These are phyloP conservation scores for Okapia johnstoni DNA, from an alignment of 2,113 vertebrate species.

Conservation along the genomic window DNA sequence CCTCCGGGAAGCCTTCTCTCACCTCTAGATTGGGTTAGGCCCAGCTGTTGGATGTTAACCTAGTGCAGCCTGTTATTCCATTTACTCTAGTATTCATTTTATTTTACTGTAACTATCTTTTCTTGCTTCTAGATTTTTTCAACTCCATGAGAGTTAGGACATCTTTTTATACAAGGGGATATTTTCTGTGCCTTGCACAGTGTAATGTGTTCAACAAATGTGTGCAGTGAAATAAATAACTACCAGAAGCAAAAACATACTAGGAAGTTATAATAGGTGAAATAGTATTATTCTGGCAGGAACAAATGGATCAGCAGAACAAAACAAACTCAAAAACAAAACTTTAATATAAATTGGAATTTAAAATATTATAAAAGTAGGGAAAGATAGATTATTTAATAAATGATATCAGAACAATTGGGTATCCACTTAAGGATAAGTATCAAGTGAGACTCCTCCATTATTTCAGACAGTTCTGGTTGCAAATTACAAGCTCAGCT, in stretches of 20 bases:
- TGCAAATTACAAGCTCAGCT: not conserved
- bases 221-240: not conserved
- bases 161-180: constrained; percentile 1
- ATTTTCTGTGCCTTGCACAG: not conserved
- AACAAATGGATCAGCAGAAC: not conserved
- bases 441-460: not conserved
- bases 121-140: constrained; percentile 10
- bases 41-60: not conserved
- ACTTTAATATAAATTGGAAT: not conserved
- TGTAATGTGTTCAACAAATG: not conserved
- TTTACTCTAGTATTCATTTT: not conserved
- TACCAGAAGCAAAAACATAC: not conserved
- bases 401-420: not conserved
- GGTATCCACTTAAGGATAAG: not conserved
- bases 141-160: not conserved
- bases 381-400: constrained; percentile 7
- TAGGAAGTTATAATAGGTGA: not conserved
- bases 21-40: not conserved
- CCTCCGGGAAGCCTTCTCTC: not conserved
- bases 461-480: not conserved
- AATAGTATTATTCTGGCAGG: not conserved
- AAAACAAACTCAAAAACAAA: constrained; percentile 8
- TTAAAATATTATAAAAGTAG: not conserved
- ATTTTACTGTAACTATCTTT: not conserved
- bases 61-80: not conserved